Evolutionary conservation across 1,140 invertebrate genomes (phyloP).

Genomic region (Campodea augens): DNA sequence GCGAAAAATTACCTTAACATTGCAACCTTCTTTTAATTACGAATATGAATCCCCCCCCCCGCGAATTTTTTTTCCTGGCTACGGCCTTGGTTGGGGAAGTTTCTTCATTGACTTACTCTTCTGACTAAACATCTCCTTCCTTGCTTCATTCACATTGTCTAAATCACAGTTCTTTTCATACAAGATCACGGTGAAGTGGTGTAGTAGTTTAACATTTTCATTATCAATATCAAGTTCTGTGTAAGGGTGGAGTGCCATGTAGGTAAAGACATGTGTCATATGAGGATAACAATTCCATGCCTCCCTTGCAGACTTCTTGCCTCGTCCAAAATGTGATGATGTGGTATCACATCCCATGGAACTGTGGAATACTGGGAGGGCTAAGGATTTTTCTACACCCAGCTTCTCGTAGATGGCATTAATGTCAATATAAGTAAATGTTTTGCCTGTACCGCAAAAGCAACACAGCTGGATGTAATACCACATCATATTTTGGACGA

Average conservation of each 20-base stretch:
- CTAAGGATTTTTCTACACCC: too few species aligned
- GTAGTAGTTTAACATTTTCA: background rate
- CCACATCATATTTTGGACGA: background rate
- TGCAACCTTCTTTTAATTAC: too few species aligned
- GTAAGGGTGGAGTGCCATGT: background rate
- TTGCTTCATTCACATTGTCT: background rate
- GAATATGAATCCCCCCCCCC: too few species aligned
- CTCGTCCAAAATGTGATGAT: background rate
- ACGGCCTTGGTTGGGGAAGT: constrained; percentile 3
- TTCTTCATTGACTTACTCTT: constrained; percentile 5
- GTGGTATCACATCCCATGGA: background rate
- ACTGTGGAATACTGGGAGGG: background rate
- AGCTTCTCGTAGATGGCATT: too few species aligned
- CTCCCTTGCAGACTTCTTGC: background rate
- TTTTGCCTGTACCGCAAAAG: background rate
- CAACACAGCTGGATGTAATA: background rate
- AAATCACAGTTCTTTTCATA: background rate
- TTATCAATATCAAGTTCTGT: background rate
- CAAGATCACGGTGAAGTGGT: background rate
- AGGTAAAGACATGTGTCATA: background rate
- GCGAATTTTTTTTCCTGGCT: too few species aligned
- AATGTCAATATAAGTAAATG: background rate
- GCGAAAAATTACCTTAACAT: too few species aligned
- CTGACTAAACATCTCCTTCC: constrained; percentile 3
- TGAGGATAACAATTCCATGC: background rate